Percentiles rank a stretch among this genome's conserved stretches.
Evolutionary conservation across 2,797 vertebrate genomes (phyloP).

Genomic region (Selene dorsalis): DNA sequence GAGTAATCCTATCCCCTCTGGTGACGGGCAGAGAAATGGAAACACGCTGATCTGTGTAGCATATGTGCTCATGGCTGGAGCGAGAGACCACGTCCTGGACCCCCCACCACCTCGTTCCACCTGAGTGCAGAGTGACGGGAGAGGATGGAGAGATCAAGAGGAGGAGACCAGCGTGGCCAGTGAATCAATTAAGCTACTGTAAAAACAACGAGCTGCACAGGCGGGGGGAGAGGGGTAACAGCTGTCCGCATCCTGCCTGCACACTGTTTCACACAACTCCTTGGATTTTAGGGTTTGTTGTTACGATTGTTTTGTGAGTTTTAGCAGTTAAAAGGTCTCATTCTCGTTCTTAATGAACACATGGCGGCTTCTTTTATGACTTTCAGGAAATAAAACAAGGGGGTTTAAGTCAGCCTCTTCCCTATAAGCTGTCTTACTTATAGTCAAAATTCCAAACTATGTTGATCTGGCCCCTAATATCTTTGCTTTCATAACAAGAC

Average conservation of each 20-base stretch:
- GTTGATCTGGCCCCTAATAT: slow-evolving; percentile 62
- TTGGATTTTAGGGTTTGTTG: slow-evolving; percentile 17
- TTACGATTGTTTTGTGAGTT: slow-evolving; percentile 10
- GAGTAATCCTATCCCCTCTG: slow-evolving; percentile 88
- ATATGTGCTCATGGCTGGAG: slow-evolving; percentile 83
- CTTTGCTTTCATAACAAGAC: slow-evolving; percentile 63
- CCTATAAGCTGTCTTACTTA: slow-evolving; percentile 15
- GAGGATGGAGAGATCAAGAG: slow-evolving; percentile 57
- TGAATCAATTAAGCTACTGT: slow-evolving; percentile 69
- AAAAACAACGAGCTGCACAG: slow-evolving; percentile 37
- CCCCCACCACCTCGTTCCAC: slow-evolving; percentile 60
- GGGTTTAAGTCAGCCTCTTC: slow-evolving; percentile 17
- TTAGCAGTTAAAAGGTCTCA: not conserved
- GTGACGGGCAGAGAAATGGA: slow-evolving; percentile 86
- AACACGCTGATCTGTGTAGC: slow-evolving; percentile 92
- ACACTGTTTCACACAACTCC: not conserved
- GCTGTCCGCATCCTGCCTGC: slow-evolving; percentile 39
- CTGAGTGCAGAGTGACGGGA: slow-evolving; percentile 68
- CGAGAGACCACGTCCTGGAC: slow-evolving; percentile 79
- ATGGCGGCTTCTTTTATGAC: slow-evolving; percentile 13
- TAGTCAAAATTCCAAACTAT: slow-evolving; percentile 34
- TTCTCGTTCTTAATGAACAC: slow-evolving; percentile 16
- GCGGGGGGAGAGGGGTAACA: slow-evolving; percentile 21
- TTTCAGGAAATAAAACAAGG: slow-evolving; percentile 12
- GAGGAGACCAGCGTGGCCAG: slow-evolving; percentile 39